Evolutionary conservation across 2,888 invertebrate genomes (phyloP).

Genomic region (Seira sanloemensis): DNA sequence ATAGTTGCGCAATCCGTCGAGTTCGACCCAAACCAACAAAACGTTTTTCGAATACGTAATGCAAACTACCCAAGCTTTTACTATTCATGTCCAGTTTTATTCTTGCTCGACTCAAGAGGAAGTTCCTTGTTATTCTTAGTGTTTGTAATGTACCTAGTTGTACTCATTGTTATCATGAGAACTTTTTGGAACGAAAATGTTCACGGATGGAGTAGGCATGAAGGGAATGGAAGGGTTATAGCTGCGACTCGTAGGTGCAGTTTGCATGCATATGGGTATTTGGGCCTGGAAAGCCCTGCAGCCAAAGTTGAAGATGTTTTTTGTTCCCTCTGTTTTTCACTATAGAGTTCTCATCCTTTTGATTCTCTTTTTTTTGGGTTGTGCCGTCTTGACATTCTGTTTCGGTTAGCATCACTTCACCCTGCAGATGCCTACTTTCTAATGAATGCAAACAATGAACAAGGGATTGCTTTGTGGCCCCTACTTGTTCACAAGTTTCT

Average conservation of each 20-base stretch:
- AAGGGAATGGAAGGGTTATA: not conserved
- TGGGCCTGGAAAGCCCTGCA: not conserved
- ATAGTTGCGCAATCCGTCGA: not conserved
- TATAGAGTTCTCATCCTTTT: not conserved
- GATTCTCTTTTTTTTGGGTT: no score
- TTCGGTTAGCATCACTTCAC: not conserved
- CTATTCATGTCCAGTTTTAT: not conserved
- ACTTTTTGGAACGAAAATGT: not conserved
- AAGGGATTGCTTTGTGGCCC: constrained; percentile 52
- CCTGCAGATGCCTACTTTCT: no score
- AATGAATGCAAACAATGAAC: constrained; percentile 70
- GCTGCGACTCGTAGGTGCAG: not conserved
- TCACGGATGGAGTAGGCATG: not conserved
- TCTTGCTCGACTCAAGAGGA: not conserved
- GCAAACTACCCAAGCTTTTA: not conserved
- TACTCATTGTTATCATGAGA: not conserved
- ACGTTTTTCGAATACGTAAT: constrained; percentile 51
- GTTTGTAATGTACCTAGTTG: not conserved
- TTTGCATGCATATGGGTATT: not conserved
- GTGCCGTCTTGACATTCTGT: not conserved
- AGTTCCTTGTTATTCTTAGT: not conserved
- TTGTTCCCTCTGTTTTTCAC: not conserved
- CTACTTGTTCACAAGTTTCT: constrained; percentile 22
- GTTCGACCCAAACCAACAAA: constrained; percentile 33
- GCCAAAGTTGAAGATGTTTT: not conserved